phyloP scores from a whole-genome alignment of 2,797 vertebrate species.

The Lepidocolaptes lacrymiger region DNA sequence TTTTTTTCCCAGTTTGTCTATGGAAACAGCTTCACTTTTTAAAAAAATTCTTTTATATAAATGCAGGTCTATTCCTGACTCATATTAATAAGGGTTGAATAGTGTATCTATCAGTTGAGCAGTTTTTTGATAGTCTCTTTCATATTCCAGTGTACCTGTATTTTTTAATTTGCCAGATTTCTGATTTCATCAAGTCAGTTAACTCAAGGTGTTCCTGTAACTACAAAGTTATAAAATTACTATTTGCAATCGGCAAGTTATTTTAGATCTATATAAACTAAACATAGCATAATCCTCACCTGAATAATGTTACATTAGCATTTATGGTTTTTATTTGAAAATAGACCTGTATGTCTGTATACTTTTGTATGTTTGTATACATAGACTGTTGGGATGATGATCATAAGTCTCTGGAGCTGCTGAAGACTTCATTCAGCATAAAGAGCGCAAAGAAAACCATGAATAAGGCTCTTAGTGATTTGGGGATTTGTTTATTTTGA shows the following conservation, averaged over 20 bases:
- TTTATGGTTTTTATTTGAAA: not conserved
- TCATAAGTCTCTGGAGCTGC: not conserved
- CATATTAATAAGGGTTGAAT: not conserved
- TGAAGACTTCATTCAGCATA: not conserved
- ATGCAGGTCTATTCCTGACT: not conserved
- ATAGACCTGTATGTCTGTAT: not conserved
- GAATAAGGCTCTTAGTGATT: not conserved
- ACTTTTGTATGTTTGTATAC: not conserved
- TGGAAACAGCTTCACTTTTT: not conserved
- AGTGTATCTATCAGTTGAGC: not conserved
- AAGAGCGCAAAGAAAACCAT: not conserved
- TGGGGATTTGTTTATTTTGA: not conserved
- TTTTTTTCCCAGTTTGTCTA: not conserved
- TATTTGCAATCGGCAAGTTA: not conserved
- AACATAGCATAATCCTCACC: not conserved
- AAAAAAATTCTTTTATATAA: not conserved
- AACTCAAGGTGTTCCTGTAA: not conserved
- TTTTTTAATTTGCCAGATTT: not conserved
- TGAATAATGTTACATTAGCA: not conserved
- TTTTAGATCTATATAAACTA: not conserved
- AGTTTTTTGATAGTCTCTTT: not conserved
- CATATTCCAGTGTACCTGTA: fast-evolving
- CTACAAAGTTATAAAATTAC: not conserved
- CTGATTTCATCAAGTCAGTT: not conserved
- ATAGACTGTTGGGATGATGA: not conserved